phyloP scores from a whole-genome alignment of 2,888 invertebrate genomes.

The Athripsodes cinereus region DNA sequence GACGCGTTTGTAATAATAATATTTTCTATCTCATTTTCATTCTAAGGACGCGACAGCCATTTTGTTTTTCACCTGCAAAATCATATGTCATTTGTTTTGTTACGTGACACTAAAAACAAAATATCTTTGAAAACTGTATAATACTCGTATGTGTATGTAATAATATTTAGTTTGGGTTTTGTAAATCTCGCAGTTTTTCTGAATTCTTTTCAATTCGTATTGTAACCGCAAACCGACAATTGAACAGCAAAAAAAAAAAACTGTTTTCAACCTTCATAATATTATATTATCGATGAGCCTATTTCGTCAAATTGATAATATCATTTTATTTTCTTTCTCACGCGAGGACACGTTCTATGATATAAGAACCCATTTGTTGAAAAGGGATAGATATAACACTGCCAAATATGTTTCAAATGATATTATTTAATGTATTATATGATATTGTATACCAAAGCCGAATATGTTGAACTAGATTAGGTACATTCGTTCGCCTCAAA shows the following conservation, averaged over 20 bases:
- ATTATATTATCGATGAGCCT: not conserved
- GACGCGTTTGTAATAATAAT: no score
- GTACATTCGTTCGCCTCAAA: no score
- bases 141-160: not conserved
- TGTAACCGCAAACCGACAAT: not conserved
- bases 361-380: not conserved
- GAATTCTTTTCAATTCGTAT: not conserved
- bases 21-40: no score
- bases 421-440: not conserved
- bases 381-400: not conserved
- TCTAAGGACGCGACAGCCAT: no score
- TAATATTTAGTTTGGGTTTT: not conserved
- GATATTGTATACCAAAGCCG: no score
- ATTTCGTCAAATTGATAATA: not conserved
- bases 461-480: no score
- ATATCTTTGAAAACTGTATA: not conserved
- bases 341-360: not conserved
- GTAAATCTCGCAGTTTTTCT: not conserved
- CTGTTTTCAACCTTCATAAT: not conserved
- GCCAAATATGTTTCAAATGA: not conserved
- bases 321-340: not conserved
- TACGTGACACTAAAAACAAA: not conserved
- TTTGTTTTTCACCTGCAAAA: no score
- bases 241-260: not conserved
- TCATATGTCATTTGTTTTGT: no score